Base-by-base conservation (phyloP, 2,888 invertebrate species). In the Xanthia togata region DNA sequence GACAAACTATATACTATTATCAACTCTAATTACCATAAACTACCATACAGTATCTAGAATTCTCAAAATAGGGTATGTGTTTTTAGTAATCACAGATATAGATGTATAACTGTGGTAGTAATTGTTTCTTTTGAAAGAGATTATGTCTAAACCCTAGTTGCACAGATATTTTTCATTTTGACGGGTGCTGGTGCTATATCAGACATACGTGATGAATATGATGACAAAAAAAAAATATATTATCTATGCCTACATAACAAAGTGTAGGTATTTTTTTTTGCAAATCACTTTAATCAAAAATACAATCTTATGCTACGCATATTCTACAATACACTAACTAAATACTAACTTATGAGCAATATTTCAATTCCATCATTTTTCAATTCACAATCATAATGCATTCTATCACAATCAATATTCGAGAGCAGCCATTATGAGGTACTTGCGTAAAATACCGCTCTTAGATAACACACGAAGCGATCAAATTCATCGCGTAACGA, bases 391-490 rank as follows among this genome's bases (percentile, higher is more conserved):
- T 69, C 12, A 35, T 68, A 67, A 53, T 63, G 47, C 80, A 67
- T 70, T 60, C 57, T 55, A 65, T 65, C 64, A 70, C 59, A 75
- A 78, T 81, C 74, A 77, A 75, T 80, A 79, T 23, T 67, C 44
- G 44, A 74, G 60, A 74, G 79, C 77, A 73, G 65, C 60, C 75
- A 85, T 73, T 77, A 79, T 73, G 70, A 75, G 55, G 73, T 65
- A 65, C 76, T 75, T 50, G 55, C 69, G 44, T 82, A 87, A 85
- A 87, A 87, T 79, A 86, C 77, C 59, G 74, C 73, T 78, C 73
- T 85, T 71, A 77, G 76, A 82, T 85, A 87, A 88, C 78, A 74
- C 82, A 86, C 76, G 74, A 57, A 76, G 62, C 76, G 64, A 86
- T 81, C 83, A 80, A 83, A 83, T 70, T 83, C 72, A 80, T 86